Evolutionary conservation across 2,888 invertebrate species (phyloP), one percentile per base, ranked within the genome.

Genomic region (Ptilodon capucinus): DNA sequence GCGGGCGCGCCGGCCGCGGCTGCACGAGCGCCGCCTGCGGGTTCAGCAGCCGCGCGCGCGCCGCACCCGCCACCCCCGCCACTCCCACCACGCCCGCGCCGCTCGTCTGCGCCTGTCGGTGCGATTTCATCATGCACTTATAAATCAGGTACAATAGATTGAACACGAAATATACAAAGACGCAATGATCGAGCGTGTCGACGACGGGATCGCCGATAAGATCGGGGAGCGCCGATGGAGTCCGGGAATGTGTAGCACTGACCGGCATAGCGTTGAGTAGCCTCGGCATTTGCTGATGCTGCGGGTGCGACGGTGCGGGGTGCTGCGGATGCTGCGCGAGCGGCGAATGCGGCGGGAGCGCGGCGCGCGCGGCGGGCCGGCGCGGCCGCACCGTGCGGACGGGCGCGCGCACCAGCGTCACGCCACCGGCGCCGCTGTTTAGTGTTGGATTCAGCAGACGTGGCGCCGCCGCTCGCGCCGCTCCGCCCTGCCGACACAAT

Each of bases 361-460:
- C 11, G 60, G 73, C 58, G 48, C 78, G 69, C 70, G 63, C 6
- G 5, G 23, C 23, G 23, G 23, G 23, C 74, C 62, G 11, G 39
- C 84, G 75, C 16, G 78, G 76, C 2, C 80, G 62, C 46, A 69
- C 71, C 74, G 49, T 8, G 86, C 67, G 36, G 63, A 60, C 7
- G 51, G 71, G 52, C 45, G 73, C 58, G 46, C 82, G 71, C 21
- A 86, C 86, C 11, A 84, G 62, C 40, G 86, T 76, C 53, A 86
- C 76, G 17, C 67, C 71, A 39, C 54, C 64, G n/a, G n/a, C n/a
- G 30, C 64, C 75, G 17, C 61, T 72, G 51, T 50, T 76, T 43
- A 89, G 66, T 13, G 85, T 72, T 48, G 82, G 88, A 64, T 86
- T 90, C 43, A 90, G 54, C 1, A 89, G 56, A 1, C 89, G 72